These are phyloP conservation scores for Drosophila picticornis DNA, from an alignment of 2,888 invertebrate species.

Conservation along the genomic window DNA sequence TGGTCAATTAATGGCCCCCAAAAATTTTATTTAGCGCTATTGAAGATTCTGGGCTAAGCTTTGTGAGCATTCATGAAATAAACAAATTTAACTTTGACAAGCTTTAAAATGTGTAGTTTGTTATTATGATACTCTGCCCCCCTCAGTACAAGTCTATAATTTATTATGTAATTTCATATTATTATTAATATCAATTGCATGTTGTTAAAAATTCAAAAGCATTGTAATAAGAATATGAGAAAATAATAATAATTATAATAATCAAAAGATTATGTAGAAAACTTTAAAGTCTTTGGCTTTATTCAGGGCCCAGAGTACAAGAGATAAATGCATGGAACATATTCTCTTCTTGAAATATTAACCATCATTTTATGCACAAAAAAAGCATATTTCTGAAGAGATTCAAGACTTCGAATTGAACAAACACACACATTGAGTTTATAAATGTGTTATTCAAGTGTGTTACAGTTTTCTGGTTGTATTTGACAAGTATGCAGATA, in stretches of 20 bases:
- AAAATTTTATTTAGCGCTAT: neutral
- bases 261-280: neutral
- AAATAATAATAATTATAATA: neutral
- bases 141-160: neutral
- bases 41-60: slow-evolving; percentile 24
- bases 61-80: neutral
- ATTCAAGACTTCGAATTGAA: neutral
- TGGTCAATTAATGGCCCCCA: slow-evolving; percentile 36
- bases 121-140: neutral
- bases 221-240: neutral
- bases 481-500: slow-evolving; percentile 10
- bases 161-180: too few species aligned
- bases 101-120: neutral
- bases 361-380: neutral
- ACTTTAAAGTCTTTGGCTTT: neutral
- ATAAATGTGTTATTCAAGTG: neutral
- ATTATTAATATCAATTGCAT: neutral
- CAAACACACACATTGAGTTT: neutral
- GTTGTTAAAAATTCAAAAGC: too few species aligned
- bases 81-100: slow-evolving; percentile 11
- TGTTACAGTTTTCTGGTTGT: slow-evolving; percentile 3
- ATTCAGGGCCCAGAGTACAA: neutral
- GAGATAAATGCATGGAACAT: neutral
- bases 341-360: neutral
- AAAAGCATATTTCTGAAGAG: neutral